phyloP scores from a whole-genome alignment of 2,888 invertebrate species.

The Yponomeuta cagnagella region DNA sequence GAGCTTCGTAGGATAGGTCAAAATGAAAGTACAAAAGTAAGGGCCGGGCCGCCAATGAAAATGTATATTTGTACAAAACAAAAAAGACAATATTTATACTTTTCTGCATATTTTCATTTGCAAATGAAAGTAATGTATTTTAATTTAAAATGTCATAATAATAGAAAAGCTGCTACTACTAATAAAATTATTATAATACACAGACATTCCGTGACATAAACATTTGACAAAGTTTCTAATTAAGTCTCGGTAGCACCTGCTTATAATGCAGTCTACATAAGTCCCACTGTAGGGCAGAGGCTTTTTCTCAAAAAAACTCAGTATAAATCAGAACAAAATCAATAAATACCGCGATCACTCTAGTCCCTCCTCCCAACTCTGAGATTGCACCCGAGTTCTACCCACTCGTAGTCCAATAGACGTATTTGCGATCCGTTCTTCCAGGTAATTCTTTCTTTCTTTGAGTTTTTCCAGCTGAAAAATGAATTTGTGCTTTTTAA shows the following conservation, averaged over 20 bases:
- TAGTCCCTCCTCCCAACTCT: neutral
- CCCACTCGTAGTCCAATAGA: constrained; percentile 19
- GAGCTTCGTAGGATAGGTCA: no score
- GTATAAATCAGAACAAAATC: neutral
- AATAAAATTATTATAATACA: neutral
- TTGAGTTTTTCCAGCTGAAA: constrained; percentile 43
- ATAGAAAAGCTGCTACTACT: neutral
- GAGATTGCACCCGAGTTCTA: neutral
- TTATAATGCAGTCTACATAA: no score
- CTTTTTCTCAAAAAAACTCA: no score
- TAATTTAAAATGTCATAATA: neutral
- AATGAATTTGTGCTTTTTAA: neutral
- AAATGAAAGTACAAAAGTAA: no score
- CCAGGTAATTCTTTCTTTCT: constrained; percentile 40
- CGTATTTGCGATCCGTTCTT: constrained; percentile 37
- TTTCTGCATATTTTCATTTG: neutral
- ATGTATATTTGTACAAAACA: no score
- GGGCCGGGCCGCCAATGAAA: no score
- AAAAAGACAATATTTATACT: no score
- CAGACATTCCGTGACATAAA: neutral
- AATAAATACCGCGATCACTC: constrained; percentile 20
- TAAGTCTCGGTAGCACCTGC: neutral
- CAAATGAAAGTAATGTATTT: neutral
- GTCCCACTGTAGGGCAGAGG: no score
- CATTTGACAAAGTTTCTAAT: neutral